Evolutionary conservation across 2,797 vertebrate species (phyloP), one percentile per base, ranked within the genome.

Genomic region (Takifugu ocellatus): DNA sequence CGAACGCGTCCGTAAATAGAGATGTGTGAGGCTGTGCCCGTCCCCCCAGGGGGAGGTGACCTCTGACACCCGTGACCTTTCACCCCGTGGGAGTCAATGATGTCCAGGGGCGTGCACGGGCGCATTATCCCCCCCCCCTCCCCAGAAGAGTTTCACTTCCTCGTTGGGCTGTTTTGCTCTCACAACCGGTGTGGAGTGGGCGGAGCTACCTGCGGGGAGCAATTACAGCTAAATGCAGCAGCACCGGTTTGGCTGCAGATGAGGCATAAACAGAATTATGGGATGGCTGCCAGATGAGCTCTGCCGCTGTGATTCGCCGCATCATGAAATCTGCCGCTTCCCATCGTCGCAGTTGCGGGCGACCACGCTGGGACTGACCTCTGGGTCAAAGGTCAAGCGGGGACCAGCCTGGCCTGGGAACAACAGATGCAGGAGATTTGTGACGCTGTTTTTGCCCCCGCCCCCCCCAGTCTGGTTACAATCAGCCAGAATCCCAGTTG

Each of bases 31-130:
- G 74, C 59, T 70, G 49, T 36, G 63, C 47, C 43, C 52, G 61
- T 62, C 49, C 77, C 76, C 79, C 55, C 17, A 1, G 74, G 72
- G 63, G 55, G 1, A 70, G 73, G 44, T 76, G 68, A 78, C 76
- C 76, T 65, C 64, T 15, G 26, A 27, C 27, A 80, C 72, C 72
- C 50, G 2, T 64, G 54, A 75, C 74, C 80, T 83, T 57, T 83
- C 42, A 82, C 75, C 59, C 39, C 25, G 59, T 78, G 77, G 54
- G 76, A 74, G 80, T 84, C 68, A 80, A 63, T 64, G 74, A 80
- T 70, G 82, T 88, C 80, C 81, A 87, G 74, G 81, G 78, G 76
- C 59, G 31, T 49, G 53, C 52, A 56, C 58, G 53, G 48, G 51
- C 60, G 60, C 43, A 56, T 66, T 60, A 56, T 52, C 44, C 60